These are phyloP conservation scores for Phalangium opilio DNA, from an alignment of 2,888 invertebrate species.

Conservation along the genomic window DNA sequence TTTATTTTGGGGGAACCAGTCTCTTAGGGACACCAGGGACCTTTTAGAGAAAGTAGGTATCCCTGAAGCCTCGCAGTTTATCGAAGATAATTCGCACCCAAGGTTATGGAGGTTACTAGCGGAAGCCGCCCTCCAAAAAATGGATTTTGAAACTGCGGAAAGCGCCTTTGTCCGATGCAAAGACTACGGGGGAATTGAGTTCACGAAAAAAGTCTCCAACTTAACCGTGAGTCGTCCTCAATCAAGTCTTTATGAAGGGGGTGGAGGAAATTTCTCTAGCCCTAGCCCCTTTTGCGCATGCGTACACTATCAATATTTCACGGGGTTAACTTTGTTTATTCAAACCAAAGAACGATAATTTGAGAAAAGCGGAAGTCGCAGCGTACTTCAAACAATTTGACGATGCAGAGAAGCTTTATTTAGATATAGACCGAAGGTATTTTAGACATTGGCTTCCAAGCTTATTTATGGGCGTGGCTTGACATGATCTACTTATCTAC, in stretches of 20 bases:
- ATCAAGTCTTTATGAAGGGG: neutral
- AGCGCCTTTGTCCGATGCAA: constrained; percentile 86
- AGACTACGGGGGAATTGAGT: constrained; percentile 86
- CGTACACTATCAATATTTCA: too few species aligned
- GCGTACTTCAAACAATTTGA: constrained; percentile 87
- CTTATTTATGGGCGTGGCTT: neutral
- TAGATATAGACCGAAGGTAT: constrained; percentile 78
- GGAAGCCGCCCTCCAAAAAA: constrained; percentile 72
- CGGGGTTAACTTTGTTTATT: constrained; percentile 4
- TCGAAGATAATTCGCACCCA: constrained; percentile 94
- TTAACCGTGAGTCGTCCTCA: constrained; percentile 43
- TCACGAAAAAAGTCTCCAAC: constrained; percentile 69
- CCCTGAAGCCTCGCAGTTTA: constrained; percentile 81
- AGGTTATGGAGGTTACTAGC: constrained; percentile 85
- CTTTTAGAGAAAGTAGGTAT: constrained; percentile 80
- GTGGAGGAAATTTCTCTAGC: too few species aligned
- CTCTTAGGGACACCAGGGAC: constrained; percentile 78
- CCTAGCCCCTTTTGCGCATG: too few species aligned
- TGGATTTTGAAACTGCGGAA: constrained; percentile 79
- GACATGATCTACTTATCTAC: constrained; percentile 13
- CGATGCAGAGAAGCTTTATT: constrained; percentile 81
- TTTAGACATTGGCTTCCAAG: too few species aligned
- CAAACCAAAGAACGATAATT: constrained; percentile 30
- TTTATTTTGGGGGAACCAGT: constrained; percentile 30
- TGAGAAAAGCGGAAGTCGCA: constrained; percentile 70